Percentiles rank a stretch among this genome's conserved stretches.
Conservation (phyloP, 92 coral and sea anemone genomes). For the Pocillopora meandrina region DNA sequence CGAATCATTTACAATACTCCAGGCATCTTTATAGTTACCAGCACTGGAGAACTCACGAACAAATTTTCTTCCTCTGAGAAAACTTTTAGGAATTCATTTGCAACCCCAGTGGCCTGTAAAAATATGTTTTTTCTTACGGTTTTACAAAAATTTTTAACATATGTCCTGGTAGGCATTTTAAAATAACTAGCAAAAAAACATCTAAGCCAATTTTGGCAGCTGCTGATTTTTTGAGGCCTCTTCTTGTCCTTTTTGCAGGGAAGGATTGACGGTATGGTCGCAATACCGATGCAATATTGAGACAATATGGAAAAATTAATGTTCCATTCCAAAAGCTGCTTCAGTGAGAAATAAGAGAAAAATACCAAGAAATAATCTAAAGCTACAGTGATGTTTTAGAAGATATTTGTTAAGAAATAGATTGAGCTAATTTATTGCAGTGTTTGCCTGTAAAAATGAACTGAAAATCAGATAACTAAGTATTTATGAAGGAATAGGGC, state of each 20-base stretch:
- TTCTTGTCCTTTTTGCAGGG: background rate
- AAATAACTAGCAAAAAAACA: background rate
- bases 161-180: too few relatives aligned
- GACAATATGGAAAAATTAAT: background rate
- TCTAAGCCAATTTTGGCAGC: background rate
- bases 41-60: too few relatives aligned
- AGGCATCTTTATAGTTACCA: too few relatives aligned
- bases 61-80: too few relatives aligned
- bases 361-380: background rate
- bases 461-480: background rate
- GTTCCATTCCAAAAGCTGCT: background rate
- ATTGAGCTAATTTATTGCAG: background rate
- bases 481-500: background rate
- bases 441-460: background rate
- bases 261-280: constrained; percentile 6
- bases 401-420: constrained; percentile 2
- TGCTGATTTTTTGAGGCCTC: background rate
- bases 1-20: too few relatives aligned
- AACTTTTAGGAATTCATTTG: too few relatives aligned
- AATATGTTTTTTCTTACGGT: too few relatives aligned
- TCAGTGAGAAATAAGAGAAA: background rate
- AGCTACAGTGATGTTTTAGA: constrained; percentile 4
- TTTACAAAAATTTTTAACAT: too few relatives aligned
- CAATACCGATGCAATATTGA: constrained; percentile 9
- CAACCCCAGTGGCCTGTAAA: too few relatives aligned